Evolutionary conservation across 2,888 invertebrate genomes (phyloP), one percentile per base, ranked within the genome.

Genomic region (Aethes cnicana): DNA sequence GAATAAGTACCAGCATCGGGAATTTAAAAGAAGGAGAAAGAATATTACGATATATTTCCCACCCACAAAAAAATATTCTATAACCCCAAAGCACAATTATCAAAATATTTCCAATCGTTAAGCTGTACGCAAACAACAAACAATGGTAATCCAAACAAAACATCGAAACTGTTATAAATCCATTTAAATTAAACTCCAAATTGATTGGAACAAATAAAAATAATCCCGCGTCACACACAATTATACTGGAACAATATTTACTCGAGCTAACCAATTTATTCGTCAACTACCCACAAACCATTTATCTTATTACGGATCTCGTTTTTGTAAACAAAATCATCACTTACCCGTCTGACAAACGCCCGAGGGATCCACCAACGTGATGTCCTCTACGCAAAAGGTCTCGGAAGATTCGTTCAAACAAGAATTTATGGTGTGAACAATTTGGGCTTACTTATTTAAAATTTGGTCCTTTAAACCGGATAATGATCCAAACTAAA

Each of bases 251-350:
- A 32, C 32, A 16, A 17, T 17, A 17, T 48, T 32, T 25, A 9
- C 16, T 14, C 18, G 8, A 1, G 21, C 26, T 12, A 43, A 43
- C 48, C 48, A 50, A 50, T 50, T 50, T 50, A 30, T 37, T 35
- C 41, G 26, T 26, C 48, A 56, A 59, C 58, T 53, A 54, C 54
- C 44, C 44, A 36, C 30, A 11, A 23, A 17, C 42, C 52, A 66
- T 67, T 66, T 59, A 71, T 72, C 67, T 65, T 58, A 48, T 44
- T 54, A 57, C 30, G 9, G 16, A 16, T 57, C 53, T 55, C 49
- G 43, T 57, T 62, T 53, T 54, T 39, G 58, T 65, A 73, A 74
- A 76, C 70, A 75, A 59, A 60, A 67, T 68, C 66, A 74, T 75
- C 64, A 66, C 57, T 73, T 72, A 71, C 55, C 39, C 49, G 33